Percentiles rank a stretch among this genome's conserved stretches.
Evolutionary conservation across 2,113 vertebrate genomes (phyloP).

Genomic region (Rynchops niger): DNA sequence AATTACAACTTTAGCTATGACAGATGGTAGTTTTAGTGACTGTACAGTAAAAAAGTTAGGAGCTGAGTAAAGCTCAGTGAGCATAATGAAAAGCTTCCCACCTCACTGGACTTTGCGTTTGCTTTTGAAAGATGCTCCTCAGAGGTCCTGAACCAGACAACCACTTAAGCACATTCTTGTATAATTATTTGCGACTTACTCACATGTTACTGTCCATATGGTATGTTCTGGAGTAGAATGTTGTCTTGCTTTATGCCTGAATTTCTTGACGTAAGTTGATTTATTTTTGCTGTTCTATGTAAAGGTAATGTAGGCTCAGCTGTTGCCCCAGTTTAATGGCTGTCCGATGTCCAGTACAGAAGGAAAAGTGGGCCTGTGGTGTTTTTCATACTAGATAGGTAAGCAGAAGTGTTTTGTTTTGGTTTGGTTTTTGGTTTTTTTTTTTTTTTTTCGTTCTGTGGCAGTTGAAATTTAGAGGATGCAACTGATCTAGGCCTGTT

Average conservation of each 20-base stretch:
- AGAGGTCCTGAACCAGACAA: not conserved
- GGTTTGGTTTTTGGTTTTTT: no score
- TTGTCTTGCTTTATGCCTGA: not conserved
- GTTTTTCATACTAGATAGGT: not conserved
- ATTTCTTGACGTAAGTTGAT: not conserved
- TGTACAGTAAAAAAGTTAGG: not conserved
- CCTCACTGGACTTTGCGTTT: not conserved
- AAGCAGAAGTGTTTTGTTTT: not conserved
- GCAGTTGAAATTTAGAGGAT: not conserved
- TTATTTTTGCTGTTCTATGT: not conserved
- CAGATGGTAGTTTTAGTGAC: not conserved
- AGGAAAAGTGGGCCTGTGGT: not conserved
- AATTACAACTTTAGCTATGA: not conserved
- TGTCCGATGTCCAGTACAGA: not conserved
- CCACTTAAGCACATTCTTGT: not conserved
- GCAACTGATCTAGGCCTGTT: not conserved
- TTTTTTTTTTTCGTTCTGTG: not conserved
- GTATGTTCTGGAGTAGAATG: not conserved
- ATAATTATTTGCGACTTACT: not conserved
- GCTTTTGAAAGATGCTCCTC: not conserved
- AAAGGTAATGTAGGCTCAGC: not conserved
- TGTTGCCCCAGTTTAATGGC: not conserved
- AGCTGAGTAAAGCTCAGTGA: not conserved
- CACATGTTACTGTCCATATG: accelerated
- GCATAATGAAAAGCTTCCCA: not conserved